A percentile compares a stretch with the other conserved stretches of the same genome.
phyloP scores from a whole-genome alignment of 2,797 vertebrate species.

The Malacoraja senta region DNA sequence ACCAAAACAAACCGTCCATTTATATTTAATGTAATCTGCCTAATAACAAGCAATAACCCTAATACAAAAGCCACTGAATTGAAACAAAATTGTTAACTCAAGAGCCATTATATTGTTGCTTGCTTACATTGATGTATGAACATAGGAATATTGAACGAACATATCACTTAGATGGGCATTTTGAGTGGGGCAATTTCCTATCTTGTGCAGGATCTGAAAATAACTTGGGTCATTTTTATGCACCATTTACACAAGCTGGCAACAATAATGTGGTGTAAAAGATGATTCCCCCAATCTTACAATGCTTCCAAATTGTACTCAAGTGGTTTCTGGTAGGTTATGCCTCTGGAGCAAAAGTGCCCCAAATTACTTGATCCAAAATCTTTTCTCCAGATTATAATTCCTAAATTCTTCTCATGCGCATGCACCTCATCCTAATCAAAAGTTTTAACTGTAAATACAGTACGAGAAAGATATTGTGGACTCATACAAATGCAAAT shows the following conservation, averaged over 20 bases:
- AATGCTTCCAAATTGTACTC: not conserved
- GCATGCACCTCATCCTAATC: not conserved
- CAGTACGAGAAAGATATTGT: not conserved
- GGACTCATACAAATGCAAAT: too few relatives aligned
- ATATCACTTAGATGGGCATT: not conserved
- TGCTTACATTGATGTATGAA: not conserved
- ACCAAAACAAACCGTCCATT: constrained; percentile 1
- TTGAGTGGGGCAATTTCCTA: not conserved
- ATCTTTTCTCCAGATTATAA: not conserved
- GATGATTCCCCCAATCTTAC: not conserved
- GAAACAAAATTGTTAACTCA: not conserved
- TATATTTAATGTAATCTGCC: constrained; percentile 13
- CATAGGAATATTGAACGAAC: not conserved
- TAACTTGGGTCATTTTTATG: not conserved
- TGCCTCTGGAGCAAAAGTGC: not conserved
- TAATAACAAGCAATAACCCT: constrained; percentile 1
- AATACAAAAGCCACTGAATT: not conserved
- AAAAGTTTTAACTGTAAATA: not conserved
- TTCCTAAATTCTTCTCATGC: not conserved
- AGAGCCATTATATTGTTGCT: not conserved
- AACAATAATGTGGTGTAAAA: not conserved
- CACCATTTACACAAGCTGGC: not conserved
- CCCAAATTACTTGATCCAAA: not conserved
- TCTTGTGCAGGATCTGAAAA: not conserved
- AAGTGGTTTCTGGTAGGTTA: not conserved